phyloP scores from a whole-genome alignment of 2,113 vertebrate species.

The Pangasianodon hypophthalmus region DNA sequence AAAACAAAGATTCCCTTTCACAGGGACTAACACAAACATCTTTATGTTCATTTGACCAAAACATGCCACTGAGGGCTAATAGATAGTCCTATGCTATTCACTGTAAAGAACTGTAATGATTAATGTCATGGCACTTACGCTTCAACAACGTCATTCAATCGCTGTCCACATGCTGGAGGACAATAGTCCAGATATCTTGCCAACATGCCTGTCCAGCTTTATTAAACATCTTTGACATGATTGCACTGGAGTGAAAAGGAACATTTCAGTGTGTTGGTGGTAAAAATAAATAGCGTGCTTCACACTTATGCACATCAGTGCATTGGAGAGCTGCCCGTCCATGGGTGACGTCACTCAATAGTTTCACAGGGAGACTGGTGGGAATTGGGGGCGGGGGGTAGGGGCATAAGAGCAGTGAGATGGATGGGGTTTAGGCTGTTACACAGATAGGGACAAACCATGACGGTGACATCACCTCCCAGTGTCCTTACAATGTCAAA shows the following conservation, averaged over 20 bases:
- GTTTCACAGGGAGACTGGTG: slow-evolving; percentile 7
- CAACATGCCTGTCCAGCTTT: slow-evolving; percentile 42
- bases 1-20: slow-evolving; percentile 59
- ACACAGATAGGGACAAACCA: slow-evolving; percentile 27
- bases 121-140: slow-evolving; percentile 62
- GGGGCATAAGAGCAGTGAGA: slow-evolving; percentile 20
- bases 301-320: slow-evolving; percentile 1
- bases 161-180: slow-evolving; percentile 31
- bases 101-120: slow-evolving; percentile 62
- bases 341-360: slow-evolving; percentile 42
- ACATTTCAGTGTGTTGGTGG: slow-evolving; percentile 21
- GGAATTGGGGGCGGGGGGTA: neutral
- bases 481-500: neutral
- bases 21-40: slow-evolving; percentile 26
- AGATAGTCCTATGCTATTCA: slow-evolving; percentile 51
- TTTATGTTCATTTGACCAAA: slow-evolving; percentile 44
- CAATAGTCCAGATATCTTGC: slow-evolving; percentile 11
- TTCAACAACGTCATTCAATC: slow-evolving; percentile 62
- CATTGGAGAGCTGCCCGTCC: slow-evolving; percentile 1
- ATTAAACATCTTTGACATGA: slow-evolving; percentile 34
- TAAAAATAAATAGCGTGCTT: neutral
- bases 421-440: slow-evolving; percentile 32
- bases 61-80: slow-evolving; percentile 55
- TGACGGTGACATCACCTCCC: slow-evolving; percentile 33
- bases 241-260: slow-evolving; percentile 16